Conservation (phyloP, 1,140 invertebrate species). For the Zaprionus gabonicus region DNA sequence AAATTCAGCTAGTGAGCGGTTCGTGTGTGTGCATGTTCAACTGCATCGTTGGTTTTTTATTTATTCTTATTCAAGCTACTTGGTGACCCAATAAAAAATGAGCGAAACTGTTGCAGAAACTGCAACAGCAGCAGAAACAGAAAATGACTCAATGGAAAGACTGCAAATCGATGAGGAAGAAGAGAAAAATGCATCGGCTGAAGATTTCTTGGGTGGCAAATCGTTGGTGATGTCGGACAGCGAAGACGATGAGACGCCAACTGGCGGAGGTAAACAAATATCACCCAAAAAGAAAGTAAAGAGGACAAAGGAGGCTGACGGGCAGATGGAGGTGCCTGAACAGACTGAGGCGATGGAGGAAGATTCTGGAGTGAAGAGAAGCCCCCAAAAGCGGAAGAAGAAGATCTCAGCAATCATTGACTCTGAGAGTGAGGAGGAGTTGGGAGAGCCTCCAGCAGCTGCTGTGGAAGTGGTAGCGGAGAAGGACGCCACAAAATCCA, state of each 20-base stretch:
- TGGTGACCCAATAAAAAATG: constrained; percentile 67
- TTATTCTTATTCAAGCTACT: constrained; percentile 19
- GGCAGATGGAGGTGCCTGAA: neutral
- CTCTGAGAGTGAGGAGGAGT: constrained; percentile 29
- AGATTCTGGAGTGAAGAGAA: neutral
- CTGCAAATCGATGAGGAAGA: constrained; percentile 72
- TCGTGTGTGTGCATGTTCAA: constrained; percentile 33
- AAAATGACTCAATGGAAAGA: constrained; percentile 68
- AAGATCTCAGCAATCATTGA: constrained; percentile 30
- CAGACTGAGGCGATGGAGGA: neutral
- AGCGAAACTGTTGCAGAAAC: constrained; percentile 61
- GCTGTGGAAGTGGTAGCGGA: neutral
- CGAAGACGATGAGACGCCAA: constrained; percentile 52
- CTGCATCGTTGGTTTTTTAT: constrained; percentile 48
- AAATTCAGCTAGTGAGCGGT: constrained; percentile 43
- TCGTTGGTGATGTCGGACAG: constrained; percentile 75
- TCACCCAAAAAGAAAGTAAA: constrained; percentile 21
- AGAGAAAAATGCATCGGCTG: constrained; percentile 63
- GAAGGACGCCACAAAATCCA: neutral
- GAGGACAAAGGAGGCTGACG: constrained; percentile 2
- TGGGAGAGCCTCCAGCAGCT: neutral
- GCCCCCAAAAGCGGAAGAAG: constrained; percentile 11
- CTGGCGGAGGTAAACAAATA: constrained; percentile 20
- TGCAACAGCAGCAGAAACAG: constrained; percentile 60
- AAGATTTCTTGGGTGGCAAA: constrained; percentile 74